A percentile compares a stretch with the other conserved stretches of the same genome.
Conservation (phyloP, 2,888 invertebrate genomes). For the Omphaloscelis lunosa region DNA sequence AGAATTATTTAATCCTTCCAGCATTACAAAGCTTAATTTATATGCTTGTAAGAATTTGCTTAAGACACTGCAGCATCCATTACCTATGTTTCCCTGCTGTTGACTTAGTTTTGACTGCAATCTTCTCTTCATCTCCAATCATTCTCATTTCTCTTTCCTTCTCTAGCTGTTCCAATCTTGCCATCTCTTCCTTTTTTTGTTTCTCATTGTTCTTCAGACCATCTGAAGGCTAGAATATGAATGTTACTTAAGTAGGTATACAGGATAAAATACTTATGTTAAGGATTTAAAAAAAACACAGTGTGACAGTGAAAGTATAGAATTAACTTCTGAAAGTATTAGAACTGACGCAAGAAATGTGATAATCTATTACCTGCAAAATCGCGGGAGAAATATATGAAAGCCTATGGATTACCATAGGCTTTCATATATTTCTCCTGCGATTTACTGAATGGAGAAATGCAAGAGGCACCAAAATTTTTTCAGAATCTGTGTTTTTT, state of each 20-base stretch:
- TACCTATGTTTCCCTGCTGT: slow-evolving; percentile 91
- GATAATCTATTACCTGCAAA: too few relatives aligned
- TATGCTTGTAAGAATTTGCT: neutral
- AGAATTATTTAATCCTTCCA: neutral
- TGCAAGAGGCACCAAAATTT: too few relatives aligned
- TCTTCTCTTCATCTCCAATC: slow-evolving; percentile 90
- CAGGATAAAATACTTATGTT: neutral
- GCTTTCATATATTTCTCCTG: too few relatives aligned
- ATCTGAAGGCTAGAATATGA: slow-evolving; percentile 92
- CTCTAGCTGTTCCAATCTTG: slow-evolving; percentile 94
- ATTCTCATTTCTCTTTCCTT: slow-evolving; percentile 94
- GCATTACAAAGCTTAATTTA: neutral
- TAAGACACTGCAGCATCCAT: neutral
- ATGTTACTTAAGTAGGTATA: neutral
- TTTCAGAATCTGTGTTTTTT: too few relatives aligned
- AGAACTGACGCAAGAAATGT: slow-evolving; percentile 23
- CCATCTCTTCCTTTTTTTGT: slow-evolving; percentile 94
- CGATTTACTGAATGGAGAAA: too few relatives aligned
- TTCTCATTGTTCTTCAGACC: slow-evolving; percentile 96
- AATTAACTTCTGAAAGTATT: slow-evolving; percentile 15
- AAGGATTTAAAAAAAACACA: too few relatives aligned
- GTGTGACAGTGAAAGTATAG: slow-evolving; percentile 13
- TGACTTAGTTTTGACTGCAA: slow-evolving; percentile 72
- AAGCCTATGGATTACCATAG: too few relatives aligned
- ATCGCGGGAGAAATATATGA: too few relatives aligned